phyloP scores from a whole-genome alignment of 2,797 vertebrate species.

The Phataginus tetradactyla region DNA sequence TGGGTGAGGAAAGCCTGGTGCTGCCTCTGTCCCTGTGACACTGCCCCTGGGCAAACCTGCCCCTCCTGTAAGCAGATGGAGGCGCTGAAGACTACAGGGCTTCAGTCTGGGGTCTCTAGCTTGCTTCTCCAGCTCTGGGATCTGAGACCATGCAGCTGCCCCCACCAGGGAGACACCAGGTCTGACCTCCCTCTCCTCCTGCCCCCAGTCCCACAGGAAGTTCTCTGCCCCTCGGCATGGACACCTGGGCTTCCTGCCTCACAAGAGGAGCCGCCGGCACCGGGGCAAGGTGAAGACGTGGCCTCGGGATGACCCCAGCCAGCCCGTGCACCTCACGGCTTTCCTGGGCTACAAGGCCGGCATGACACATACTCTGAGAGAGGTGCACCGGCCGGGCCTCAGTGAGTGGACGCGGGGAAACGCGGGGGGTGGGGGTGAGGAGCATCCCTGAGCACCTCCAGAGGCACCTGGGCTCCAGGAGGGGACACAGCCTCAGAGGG shows the following conservation, averaged over 20 bases:
- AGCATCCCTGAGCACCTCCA: fast-evolving
- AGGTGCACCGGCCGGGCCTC: constrained; percentile 91
- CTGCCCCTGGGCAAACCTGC: neutral
- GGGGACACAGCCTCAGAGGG: neutral
- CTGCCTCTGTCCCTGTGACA: neutral
- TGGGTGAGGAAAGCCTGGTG: neutral
- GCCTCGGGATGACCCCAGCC: constrained; percentile 93
- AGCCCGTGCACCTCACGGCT: constrained; percentile 94
- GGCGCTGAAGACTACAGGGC: fast-evolving
- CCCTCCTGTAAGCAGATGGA: neutral
- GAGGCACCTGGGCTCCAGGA: neutral
- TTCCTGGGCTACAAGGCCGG: constrained; percentile 98
- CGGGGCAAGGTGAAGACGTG: constrained; percentile 93
- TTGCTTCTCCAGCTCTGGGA: neutral
- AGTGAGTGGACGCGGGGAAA: constrained; percentile 87
- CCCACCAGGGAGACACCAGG: neutral
- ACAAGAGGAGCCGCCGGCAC: constrained; percentile 91
- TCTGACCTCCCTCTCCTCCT: neutral
- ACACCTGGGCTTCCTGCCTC: constrained; percentile 95
- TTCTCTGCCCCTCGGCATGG: constrained; percentile 96
- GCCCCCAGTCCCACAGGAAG: constrained; percentile 94
- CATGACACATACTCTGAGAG: constrained; percentile 96
- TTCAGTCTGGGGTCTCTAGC: neutral
- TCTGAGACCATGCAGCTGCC: neutral
- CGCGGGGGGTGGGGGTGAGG: too few species aligned